Evolutionary conservation across 2,888 invertebrate species (phyloP).

Genomic region (Apomyelois bistriatella): DNA sequence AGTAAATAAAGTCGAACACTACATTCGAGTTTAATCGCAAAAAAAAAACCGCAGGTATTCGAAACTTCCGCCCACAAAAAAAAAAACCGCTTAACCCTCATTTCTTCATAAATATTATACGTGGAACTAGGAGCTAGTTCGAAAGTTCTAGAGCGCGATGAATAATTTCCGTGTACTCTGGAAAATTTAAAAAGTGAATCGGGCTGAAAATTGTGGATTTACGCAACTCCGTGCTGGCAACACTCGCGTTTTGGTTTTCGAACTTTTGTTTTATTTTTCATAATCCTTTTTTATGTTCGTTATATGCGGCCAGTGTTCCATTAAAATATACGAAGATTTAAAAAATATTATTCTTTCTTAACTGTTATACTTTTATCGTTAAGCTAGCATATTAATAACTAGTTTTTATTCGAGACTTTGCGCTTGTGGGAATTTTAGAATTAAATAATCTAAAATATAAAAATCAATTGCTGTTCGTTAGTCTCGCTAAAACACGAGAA

Average conservation of each 20-base stretch:
- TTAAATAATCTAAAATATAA: no score
- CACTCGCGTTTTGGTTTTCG: not conserved
- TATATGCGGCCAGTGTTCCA: no score
- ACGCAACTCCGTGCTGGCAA: not conserved
- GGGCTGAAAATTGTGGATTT: not conserved
- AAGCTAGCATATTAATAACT: no score
- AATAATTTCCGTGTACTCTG: conserved; percentile 5
- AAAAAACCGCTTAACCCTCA: conserved; percentile 6
- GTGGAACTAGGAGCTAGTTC: conserved; percentile 2
- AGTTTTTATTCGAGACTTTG: no score
- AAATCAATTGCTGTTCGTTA: no score
- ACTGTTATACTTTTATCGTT: no score
- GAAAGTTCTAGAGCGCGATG: conserved; percentile 1
- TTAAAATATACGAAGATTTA: no score
- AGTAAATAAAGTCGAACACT: not conserved
- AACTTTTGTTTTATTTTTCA: not conserved
- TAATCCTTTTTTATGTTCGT: not conserved
- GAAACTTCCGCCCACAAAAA: conserved; percentile 14
- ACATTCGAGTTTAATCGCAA: not conserved
- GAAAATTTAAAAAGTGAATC: not conserved
- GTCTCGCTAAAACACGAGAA: no score
- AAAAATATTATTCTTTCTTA: no score
- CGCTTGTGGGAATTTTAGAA: no score
- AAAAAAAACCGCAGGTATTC: conserved; percentile 15
- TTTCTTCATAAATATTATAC: conserved; percentile 11